Base-by-base conservation (phyloP, 2,113 vertebrate species). In the Sinocyclocheilus anshuiensis region DNA sequence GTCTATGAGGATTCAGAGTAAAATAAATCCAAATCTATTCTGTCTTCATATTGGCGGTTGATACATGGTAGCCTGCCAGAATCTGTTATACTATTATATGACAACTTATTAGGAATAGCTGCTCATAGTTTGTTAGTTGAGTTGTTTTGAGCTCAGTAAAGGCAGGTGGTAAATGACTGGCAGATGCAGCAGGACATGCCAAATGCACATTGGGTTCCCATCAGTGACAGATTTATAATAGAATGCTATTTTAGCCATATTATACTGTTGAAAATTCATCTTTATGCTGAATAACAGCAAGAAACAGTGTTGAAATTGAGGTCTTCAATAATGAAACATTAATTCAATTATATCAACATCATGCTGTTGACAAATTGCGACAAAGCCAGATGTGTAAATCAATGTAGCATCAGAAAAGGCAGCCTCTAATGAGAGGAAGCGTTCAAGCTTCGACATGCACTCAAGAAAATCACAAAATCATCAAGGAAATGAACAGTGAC, bases 381-480 rank as follows among this genome's bases (percentile, higher is more conserved):
- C 22, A 50, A 63, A 63, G 15, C 20, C 69, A 50, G 20, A 16
- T 76, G 71, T 45, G 59, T 82, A 82, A 69, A 85, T 77, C 84
- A 67, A 69, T 67, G 74, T 4, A 29, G 33, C 29, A 29, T 77
- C 20, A 81, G 50, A 7, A 50, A 16, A 18, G 18, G 11, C 6
- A 10, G 11, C 63, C 6, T 50, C 59, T 81, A 77, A 82, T 61
- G 55, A 26, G 42, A 72, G 65, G 71, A 82, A 77, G 18, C 61
- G 4, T 81, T 82, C 77, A 85, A 81, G 78, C 42, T 85, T 84
- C 0, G 72, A 77, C 78, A 71, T 74, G 72, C 39, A 59, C 53
- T 59, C 33, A 59, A 39, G 72, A 26, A 85, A 69, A 83, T 89
- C 78, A 65, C 48, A 57, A 85, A 89, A 79, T 80, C 53, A 76